Evolutionary conservation across 2,797 vertebrate species (phyloP), one percentile per base, ranked within the genome.

Genomic region (Epinephelus coioides): DNA sequence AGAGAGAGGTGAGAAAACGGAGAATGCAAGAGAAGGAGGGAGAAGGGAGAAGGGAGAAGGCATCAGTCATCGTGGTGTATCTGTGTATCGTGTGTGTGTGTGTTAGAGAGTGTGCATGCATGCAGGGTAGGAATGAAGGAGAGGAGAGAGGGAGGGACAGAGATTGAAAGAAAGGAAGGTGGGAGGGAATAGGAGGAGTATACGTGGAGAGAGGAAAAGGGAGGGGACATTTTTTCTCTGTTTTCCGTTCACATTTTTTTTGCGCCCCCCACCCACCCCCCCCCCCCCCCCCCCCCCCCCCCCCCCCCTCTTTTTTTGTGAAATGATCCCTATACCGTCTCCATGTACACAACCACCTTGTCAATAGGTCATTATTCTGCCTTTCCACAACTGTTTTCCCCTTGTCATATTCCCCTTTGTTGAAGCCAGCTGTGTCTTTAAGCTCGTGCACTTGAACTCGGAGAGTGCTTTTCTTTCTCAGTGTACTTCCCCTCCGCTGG

Each of bases 401-500:
- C 72, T 79, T 73, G 72, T 83, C 78, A 82, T 76, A 56, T 64
- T 66, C 61, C 77, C 79, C 72, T 91, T 91, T 91, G 89, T 90
- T 79, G 61, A 61, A 87, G 83, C 86, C 91, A 92, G 91, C 91
- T 92, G 89, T 90, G 90, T 92, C 92, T 94, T 94, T 91, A 94
- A 94, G 90, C 83, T 78, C 0, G 68, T 91, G 93, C 92, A 95
- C 93, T 95, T 95, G 94, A 95, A 94, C 92, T 91, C 90, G 34
- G 85, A 89, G 89, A 91, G 83, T 83, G 92, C 86, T 91, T 92
- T 93, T 93, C 88, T 93, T 90, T 88, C 88, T 90, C 86, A 19
- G 78, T 88, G 88, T 90, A 92, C 92, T 93, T 94, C 91, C 94
- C 93, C 90, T 92, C 89, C 11, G 84, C 86, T 88, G 94, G 92